Percentiles rank a stretch among this genome's conserved stretches.
These are phyloP conservation scores for Empidonax traillii DNA, from an alignment of 2,113 vertebrate genomes.

Conservation along the genomic window DNA sequence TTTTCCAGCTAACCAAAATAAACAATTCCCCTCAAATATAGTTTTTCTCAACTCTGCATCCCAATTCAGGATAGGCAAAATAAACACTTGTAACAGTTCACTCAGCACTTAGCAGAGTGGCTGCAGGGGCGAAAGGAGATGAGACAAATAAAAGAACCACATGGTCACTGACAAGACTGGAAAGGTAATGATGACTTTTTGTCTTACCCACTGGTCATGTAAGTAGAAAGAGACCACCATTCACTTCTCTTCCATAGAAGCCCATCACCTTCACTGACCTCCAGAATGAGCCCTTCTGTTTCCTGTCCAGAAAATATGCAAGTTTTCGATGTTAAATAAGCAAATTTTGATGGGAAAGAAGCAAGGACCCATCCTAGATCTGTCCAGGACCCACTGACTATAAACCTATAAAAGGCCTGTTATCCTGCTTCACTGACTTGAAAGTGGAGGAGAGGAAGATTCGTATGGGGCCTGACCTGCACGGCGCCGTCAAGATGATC, in stretches of 20 bases:
- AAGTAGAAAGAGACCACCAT: neutral
- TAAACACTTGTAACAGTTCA: neutral
- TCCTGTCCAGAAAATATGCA: neutral
- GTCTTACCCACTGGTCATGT: neutral
- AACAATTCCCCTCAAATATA: neutral
- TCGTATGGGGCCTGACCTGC: neutral
- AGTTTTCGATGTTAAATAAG: neutral
- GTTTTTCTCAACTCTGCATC: neutral
- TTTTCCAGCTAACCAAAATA: neutral
- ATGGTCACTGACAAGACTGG: neutral
- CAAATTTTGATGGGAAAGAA: neutral
- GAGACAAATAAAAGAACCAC: neutral
- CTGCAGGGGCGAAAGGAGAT: neutral
- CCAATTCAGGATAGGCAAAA: neutral
- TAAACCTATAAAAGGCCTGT: neutral
- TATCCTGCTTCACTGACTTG: neutral
- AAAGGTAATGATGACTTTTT: neutral
- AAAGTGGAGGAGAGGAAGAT: neutral
- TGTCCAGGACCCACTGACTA: neutral
- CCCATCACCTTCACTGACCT: neutral
- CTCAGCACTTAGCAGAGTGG: neutral
- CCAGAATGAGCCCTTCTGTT: neutral
- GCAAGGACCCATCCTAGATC: neutral
- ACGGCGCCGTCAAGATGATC: neutral
- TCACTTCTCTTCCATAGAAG: neutral